Percentiles rank a stretch among this genome's conserved stretches.
These are phyloP conservation scores for Kryphioiulus occultus DNA, from an alignment of 2,888 invertebrate genomes.

Conservation along the genomic window DNA sequence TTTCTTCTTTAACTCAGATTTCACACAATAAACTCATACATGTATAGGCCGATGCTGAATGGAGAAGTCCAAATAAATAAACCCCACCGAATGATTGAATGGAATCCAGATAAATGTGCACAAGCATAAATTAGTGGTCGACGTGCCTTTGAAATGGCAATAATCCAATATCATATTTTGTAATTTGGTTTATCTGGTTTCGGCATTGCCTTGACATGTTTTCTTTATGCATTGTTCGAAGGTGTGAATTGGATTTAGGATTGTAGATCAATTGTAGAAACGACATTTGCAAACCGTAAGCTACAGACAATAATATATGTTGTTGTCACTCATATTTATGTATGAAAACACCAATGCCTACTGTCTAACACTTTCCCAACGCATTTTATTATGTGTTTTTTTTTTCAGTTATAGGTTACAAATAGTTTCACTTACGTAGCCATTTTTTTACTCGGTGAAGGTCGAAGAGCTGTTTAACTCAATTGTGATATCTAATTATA, in stretches of 20 bases:
- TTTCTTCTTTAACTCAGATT: background rate
- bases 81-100: slow-evolving; percentile 13
- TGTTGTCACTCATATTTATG: slow-evolving; percentile 31
- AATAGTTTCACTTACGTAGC: background rate
- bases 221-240: slow-evolving; percentile 36
- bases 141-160: slow-evolving; percentile 14
- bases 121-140: slow-evolving; percentile 32
- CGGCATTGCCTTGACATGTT: slow-evolving; percentile 39
- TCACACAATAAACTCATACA: slow-evolving; percentile 21
- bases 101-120: slow-evolving; percentile 27
- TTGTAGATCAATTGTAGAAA: slow-evolving; percentile 32
- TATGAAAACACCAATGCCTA: slow-evolving; percentile 11
- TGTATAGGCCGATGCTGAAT: slow-evolving; percentile 2
- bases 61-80: slow-evolving; percentile 31
- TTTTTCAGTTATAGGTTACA: background rate
- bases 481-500: slow-evolving; percentile 20
- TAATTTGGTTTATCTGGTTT: slow-evolving; percentile 31
- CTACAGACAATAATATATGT: slow-evolving; percentile 20
- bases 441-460: background rate
- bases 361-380: background rate
- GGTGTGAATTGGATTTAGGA: slow-evolving; percentile 39
- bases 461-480: background rate
- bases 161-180: slow-evolving; percentile 37
- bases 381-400: background rate
- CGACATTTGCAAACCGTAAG: background rate